These are phyloP conservation scores for Acromyrmex heyeri DNA, from an alignment of 1,140 invertebrate species.

Conservation along the genomic window DNA sequence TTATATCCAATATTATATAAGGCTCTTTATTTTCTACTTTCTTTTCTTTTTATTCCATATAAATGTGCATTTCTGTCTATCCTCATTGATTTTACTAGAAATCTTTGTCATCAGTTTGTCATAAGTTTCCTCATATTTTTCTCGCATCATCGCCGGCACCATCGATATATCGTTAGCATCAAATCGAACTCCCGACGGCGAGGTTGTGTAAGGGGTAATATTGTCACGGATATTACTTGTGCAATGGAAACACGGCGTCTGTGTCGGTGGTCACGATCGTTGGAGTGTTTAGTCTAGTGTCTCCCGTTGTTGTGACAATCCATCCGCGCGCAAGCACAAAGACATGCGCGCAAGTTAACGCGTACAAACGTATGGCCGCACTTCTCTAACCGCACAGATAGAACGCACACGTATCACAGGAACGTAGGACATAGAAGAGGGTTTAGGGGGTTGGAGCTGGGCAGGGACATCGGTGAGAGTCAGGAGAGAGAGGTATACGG, in stretches of 20 bases:
- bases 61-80: background rate
- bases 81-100: background rate
- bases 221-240: slow-evolving; percentile 73
- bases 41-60: background rate
- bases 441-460: slow-evolving; percentile 39
- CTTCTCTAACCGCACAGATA: slow-evolving; percentile 51
- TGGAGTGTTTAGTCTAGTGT: slow-evolving; percentile 81
- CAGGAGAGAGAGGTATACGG: slow-evolving; percentile 51
- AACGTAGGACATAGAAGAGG: slow-evolving; percentile 34
- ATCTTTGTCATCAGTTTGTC: background rate
- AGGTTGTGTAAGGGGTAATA: slow-evolving; percentile 53
- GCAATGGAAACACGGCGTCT: slow-evolving; percentile 68
- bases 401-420: slow-evolving; percentile 33
- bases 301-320: slow-evolving; percentile 80
- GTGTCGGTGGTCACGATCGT: slow-evolving; percentile 75
- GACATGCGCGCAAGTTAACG: slow-evolving; percentile 60
- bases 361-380: slow-evolving; percentile 53
- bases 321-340: slow-evolving; percentile 75
- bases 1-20: background rate
- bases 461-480: slow-evolving; percentile 64
- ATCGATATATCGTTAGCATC: slow-evolving; percentile 34
- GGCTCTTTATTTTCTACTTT: background rate
- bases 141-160: slow-evolving; percentile 4
- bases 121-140: slow-evolving; percentile 6
- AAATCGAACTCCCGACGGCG: background rate